phyloP scores from a whole-genome alignment of 2,113 vertebrate species.

The Uria lomvia region DNA sequence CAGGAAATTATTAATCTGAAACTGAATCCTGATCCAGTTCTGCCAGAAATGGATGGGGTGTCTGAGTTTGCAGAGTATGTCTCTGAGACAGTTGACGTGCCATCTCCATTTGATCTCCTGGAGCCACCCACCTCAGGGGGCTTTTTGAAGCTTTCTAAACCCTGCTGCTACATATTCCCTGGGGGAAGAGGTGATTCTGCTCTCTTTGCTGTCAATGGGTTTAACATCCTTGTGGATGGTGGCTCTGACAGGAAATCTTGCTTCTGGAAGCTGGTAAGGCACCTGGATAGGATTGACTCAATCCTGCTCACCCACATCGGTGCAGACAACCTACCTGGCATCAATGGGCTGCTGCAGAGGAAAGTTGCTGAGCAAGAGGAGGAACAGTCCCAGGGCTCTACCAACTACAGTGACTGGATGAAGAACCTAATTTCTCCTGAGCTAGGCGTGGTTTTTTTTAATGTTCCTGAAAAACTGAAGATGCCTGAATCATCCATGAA shows the following conservation, averaged over 20 bases:
- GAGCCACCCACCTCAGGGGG: slow-evolving; percentile 97
- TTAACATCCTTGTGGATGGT: slow-evolving; percentile 96
- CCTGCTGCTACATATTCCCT: slow-evolving; percentile 98
- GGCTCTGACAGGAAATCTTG: slow-evolving; percentile 94
- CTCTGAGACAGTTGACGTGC: slow-evolving; percentile 92
- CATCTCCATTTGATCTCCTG: slow-evolving; percentile 93
- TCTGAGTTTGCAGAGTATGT: slow-evolving; percentile 93
- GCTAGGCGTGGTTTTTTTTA: slow-evolving; percentile 96
- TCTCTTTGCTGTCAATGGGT: slow-evolving; percentile 96
- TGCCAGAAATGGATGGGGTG: slow-evolving; percentile 92
- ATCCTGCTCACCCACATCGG: slow-evolving; percentile 96
- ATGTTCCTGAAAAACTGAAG: slow-evolving; percentile 92
- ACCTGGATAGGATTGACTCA: slow-evolving; percentile 94
- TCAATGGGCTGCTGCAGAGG: slow-evolving; percentile 94
- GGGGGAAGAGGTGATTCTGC: slow-evolving; percentile 96
- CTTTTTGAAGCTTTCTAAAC: slow-evolving; percentile 96
- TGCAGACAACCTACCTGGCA: slow-evolving; percentile 94
- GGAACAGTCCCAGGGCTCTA: slow-evolving; percentile 88
- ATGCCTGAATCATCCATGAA: slow-evolving; percentile 91
- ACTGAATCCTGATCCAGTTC: slow-evolving; percentile 85
- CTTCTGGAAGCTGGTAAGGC: slow-evolving; percentile 98
- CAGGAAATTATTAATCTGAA: slow-evolving; percentile 81
- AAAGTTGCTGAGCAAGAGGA: slow-evolving; percentile 96
- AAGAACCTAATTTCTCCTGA: slow-evolving; percentile 97
- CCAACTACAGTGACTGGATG: slow-evolving; percentile 92